A percentile compares a stretch with the other conserved stretches of the same genome.
Evolutionary conservation across 2,797 vertebrate species (phyloP).

Genomic region (Prionace glauca): DNA sequence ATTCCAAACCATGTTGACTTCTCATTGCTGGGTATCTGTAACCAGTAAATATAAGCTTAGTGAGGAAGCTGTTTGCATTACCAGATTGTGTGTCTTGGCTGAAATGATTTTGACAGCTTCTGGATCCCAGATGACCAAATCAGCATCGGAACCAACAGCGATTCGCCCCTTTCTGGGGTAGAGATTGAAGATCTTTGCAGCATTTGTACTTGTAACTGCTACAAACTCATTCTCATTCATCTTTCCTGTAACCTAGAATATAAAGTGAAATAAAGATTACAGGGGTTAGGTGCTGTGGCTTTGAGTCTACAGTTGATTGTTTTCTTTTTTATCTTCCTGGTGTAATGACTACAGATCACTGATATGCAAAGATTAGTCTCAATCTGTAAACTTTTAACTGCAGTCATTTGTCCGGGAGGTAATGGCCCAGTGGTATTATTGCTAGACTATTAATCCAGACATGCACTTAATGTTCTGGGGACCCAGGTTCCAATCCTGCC

Average conservation of each 20-base stretch:
- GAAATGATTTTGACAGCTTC: conserved; percentile 74
- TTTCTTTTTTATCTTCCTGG: not conserved
- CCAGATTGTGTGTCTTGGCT: conserved; percentile 75
- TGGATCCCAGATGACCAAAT: conserved; percentile 86
- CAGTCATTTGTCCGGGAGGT: too few relatives aligned
- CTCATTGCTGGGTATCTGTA: not conserved
- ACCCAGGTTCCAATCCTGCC: too few relatives aligned
- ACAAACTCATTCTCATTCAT: conserved; percentile 95
- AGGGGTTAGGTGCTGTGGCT: not conserved
- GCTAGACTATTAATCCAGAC: too few relatives aligned
- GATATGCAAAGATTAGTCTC: not conserved
- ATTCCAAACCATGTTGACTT: not conserved
- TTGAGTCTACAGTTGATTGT: not conserved
- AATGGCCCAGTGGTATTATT: too few relatives aligned
- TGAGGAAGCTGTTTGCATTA: conserved; percentile 46
- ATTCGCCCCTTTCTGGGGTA: conserved; percentile 88
- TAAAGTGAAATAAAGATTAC: not conserved
- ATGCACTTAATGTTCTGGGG: too few relatives aligned
- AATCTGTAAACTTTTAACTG: too few relatives aligned
- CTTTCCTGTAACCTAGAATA: conserved; percentile 68
- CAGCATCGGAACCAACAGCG: conserved; percentile 78
- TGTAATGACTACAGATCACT: not conserved
- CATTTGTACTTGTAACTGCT: conserved; percentile 84
- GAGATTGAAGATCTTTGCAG: conserved; percentile 89
- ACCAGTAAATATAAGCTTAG: not conserved